Evolutionary conservation across 2,888 invertebrate genomes (phyloP), one percentile per base, ranked within the genome.

Genomic region (Cryptophagus acutangulus): DNA sequence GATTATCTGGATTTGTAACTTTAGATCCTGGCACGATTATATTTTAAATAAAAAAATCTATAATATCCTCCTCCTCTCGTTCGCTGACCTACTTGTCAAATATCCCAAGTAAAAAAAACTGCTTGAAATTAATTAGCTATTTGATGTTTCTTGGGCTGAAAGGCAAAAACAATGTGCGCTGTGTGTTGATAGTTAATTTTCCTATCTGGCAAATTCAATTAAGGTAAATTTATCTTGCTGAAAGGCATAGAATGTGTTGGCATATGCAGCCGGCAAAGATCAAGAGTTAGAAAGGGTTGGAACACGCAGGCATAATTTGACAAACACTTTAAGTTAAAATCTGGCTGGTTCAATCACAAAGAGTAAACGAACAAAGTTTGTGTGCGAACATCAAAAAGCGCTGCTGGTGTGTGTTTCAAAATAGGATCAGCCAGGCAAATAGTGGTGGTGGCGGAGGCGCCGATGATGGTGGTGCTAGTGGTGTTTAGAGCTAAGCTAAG

Each of bases 311-410:
- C 53, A 51, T 50, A 48, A 50, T 41, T 46, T 41, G 43, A 40
- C 51, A 52, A 49, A 51, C 52, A 48, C 41, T n/a, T n/a, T 47
- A 50, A 48, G 45, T 43, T 37, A 36, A 48, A 51, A 51, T 51
- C 54, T 41, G 36, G 47, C 54, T 53, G 51, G 52, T 57, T 54
- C 57, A 52, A 52, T 55, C 52, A 55, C 53, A 57, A 57, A 58
- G 55, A 54, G 48, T 49, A 49, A 54, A 53, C 49, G 57, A 49
- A 56, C 51, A n/a, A n/a, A n/a, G n/a, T n/a, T n/a, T 52, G 49
- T 51, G 52, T 48, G 55, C 47, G 55, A 59, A 59, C 61, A 60
- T 61, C 61, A 62, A 61, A 62, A 61, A 60, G 57, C 55, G 49
- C 41, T 52, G 51, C 51, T 46, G 43, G 52, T 51, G 51, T 60